Base-by-base conservation (phyloP, 2,797 vertebrate species). In the Centroberyx gerrardi region DNA sequence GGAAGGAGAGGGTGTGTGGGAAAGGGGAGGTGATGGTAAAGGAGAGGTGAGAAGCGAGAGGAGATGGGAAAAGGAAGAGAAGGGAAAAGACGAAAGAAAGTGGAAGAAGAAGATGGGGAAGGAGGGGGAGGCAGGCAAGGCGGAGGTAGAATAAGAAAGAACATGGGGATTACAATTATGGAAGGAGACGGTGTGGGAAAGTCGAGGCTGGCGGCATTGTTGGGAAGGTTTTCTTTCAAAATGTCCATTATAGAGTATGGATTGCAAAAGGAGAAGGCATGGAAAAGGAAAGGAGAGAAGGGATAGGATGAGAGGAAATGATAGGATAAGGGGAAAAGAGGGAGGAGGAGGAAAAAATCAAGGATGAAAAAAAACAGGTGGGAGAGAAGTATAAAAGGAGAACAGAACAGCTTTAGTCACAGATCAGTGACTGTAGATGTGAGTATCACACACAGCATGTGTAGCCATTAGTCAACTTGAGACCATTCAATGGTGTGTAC, bases 1-100 rank as follows among this genome's bases (percentile, higher is more conserved):
- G 69, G 64, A 77, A 51, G 31, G 22, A 73, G 62, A 66, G 67
- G 62, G 33, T 61, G 52, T 51, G 64, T 52, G 72, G 60, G 67
- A 67, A 22, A 17, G 29, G 33, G 0, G 55, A 71, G 31, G 52
- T n/a, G 56, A 66, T 62, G 22, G 49, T 62, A 18, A 52, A 59
- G 60, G 51, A 71, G 42, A 74, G 60, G 9, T 18, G 33, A 56
- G 40, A 9, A 33, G 12, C 3, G 12, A 18, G 42, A 64, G 29
- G n/a, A 68, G 46, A 28, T 31, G 31, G 15, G 2, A 8, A 8
- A 51, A 33, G 18, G 13, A 58, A 9, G 17, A 58, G 51, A 48
- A n/a, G 1, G 4, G 7, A 46, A 31, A 27, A 13, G 14, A 49
- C 44, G 5, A n/a, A n/a, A 9, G 8, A 9, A 12, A 8, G 12